Evolutionary conservation across 2,113 vertebrate genomes (phyloP).

Genomic region (Zosterops lateralis): DNA sequence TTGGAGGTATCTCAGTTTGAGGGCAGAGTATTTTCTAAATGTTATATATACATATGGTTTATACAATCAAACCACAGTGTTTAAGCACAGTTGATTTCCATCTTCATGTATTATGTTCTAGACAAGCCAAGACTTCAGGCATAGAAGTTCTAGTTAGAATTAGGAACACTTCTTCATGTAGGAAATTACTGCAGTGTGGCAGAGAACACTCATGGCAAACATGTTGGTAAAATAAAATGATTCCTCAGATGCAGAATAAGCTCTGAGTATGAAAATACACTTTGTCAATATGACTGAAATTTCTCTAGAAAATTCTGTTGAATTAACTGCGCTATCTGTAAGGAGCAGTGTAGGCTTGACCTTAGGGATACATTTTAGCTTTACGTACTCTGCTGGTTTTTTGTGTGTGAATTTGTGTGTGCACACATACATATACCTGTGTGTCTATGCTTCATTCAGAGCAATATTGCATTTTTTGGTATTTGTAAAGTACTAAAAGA

Average conservation of each 20-base stretch:
- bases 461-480: not conserved
- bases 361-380: not conserved
- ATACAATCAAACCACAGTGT: not conserved
- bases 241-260: not conserved
- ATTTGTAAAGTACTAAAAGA: not conserved
- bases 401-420: not conserved
- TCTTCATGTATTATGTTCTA: not conserved
- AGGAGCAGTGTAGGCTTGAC: not conserved
- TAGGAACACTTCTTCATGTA: not conserved
- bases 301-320: not conserved
- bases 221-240: not conserved
- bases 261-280: rapidly evolving
- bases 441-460: not conserved
- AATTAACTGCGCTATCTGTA: not conserved
- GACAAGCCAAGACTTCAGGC: not conserved
- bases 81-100: not conserved
- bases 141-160: not conserved
- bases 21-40: not conserved
- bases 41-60: not conserved
- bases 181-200: not conserved
- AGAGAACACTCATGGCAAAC: not conserved
- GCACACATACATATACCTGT: too few relatives aligned
- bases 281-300: not conserved
- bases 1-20: not conserved
- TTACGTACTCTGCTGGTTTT: not conserved